Evolutionary conservation across 2,888 invertebrate species (phyloP).

Genomic region (Physocephala rufipes): DNA sequence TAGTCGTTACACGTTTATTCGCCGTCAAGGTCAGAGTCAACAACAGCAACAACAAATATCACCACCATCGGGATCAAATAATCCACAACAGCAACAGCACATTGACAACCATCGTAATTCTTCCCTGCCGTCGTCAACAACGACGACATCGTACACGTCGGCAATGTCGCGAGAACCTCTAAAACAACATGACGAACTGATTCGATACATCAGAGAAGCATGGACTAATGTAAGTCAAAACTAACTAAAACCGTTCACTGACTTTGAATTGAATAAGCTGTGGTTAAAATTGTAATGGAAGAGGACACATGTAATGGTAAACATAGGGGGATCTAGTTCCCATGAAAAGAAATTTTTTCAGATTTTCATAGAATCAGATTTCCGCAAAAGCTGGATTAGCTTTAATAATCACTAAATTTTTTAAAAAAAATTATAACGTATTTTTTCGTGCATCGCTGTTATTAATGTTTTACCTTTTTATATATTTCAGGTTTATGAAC

Average conservation of each 20-base stretch:
- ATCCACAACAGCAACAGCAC: conserved; percentile 47
- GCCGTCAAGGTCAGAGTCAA: conserved; percentile 58
- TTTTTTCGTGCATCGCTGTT: background rate
- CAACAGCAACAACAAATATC: conserved; percentile 52
- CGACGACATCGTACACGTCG: conserved; percentile 42
- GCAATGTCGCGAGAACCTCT: conserved; percentile 56
- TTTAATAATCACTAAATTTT: too few relatives aligned
- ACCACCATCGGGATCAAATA: conserved; percentile 50
- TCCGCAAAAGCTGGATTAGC: too few relatives aligned
- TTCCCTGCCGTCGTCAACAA: conserved; percentile 43
- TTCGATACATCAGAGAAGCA: conserved; percentile 81
- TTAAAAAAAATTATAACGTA: background rate
- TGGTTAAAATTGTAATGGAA: too few relatives aligned
- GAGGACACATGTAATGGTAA: too few relatives aligned
- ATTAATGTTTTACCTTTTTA: background rate
- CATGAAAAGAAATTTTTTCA: too few relatives aligned
- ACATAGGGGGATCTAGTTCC: too few relatives aligned
- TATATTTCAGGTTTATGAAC: conserved; percentile 66
- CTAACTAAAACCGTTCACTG: too few relatives aligned
- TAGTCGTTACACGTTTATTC: conserved; percentile 61
- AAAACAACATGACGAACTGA: conserved; percentile 77
- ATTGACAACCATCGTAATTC: conserved; percentile 52
- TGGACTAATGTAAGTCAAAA: conserved; percentile 72
- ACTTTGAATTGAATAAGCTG: too few relatives aligned
- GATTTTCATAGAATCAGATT: too few relatives aligned